phyloP scores from a whole-genome alignment of 2,797 vertebrate species.

The Cuniculus paca region DNA sequence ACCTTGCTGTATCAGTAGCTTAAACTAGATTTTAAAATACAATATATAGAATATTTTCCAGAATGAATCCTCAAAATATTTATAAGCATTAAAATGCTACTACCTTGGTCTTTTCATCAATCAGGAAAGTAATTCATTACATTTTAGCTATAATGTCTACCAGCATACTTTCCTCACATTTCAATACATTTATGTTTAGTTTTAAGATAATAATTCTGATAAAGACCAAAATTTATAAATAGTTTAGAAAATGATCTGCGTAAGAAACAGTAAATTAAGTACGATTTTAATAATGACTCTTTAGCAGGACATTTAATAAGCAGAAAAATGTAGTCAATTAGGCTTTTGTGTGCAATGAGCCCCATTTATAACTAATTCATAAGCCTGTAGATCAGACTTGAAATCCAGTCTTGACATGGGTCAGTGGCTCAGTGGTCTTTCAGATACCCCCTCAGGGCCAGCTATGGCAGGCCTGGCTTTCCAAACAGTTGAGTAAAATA shows the following conservation, averaged over 20 bases:
- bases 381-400: conserved; percentile 92
- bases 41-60: neutral
- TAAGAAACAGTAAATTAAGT: conserved; percentile 83
- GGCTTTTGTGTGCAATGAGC: conserved; percentile 90
- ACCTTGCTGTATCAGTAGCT: neutral
- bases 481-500: conserved; percentile 88
- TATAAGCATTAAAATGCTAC: conserved; percentile 51
- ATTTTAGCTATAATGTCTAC: conserved; percentile 21
- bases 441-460: conserved; percentile 90
- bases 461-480: conserved; percentile 90
- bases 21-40: conserved; percentile 21
- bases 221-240: conserved; percentile 81
- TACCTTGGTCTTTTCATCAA: neutral
- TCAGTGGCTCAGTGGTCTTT: conserved; percentile 93
- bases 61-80: conserved; percentile 1
- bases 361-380: conserved; percentile 88
- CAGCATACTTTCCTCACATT: conserved; percentile 18
- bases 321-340: conserved; percentile 76
- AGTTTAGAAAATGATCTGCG: conserved; percentile 83
- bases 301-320: conserved; percentile 82
- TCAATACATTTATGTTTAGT: conserved; percentile 76
- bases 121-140: neutral
- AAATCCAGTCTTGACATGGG: conserved; percentile 95
- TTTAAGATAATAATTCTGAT: conserved; percentile 53
- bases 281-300: conserved; percentile 71